phyloP scores from a whole-genome alignment of 2,113 vertebrate species.

The Centropristis striata region DNA sequence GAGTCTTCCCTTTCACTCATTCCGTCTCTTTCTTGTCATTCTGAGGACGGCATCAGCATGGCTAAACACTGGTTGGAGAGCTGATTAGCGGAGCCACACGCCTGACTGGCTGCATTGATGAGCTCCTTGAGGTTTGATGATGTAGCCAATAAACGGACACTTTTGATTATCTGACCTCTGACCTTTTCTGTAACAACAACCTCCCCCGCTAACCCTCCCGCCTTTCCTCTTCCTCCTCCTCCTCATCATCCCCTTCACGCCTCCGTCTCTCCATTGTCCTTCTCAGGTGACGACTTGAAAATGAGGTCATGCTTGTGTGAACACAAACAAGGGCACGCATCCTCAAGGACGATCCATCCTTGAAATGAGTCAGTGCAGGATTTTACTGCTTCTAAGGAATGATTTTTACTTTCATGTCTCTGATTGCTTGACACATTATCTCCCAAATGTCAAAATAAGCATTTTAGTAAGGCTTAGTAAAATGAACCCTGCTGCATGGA shows the following conservation, averaged over 20 bases:
- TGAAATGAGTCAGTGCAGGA: slow-evolving; percentile 26
- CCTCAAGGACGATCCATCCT: slow-evolving; percentile 60
- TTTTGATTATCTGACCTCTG: slow-evolving; percentile 92
- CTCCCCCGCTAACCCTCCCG: background rate
- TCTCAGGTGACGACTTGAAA: slow-evolving; percentile 69
- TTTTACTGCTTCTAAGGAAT: slow-evolving; percentile 24
- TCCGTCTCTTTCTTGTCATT: slow-evolving; percentile 71
- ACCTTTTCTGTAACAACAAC: slow-evolving; percentile 66
- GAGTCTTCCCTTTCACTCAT: slow-evolving; percentile 77
- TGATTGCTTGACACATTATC: slow-evolving; percentile 2
- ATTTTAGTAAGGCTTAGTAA: background rate
- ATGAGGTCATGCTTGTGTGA: slow-evolving; percentile 73
- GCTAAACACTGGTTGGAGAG: slow-evolving; percentile 88
- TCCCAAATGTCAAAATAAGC: slow-evolving; percentile 1
- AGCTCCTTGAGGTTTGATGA: slow-evolving; percentile 90
- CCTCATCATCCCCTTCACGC: slow-evolving; percentile 53
- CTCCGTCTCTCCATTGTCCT: slow-evolving; percentile 59
- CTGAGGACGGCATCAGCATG: slow-evolving; percentile 86
- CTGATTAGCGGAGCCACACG: slow-evolving; percentile 91
- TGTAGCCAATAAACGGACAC: slow-evolving; percentile 91
- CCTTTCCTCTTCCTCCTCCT: slow-evolving; percentile 5
- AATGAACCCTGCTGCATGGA: background rate
- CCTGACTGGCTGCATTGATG: slow-evolving; percentile 89
- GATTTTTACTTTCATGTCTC: slow-evolving; percentile 6
- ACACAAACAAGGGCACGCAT: slow-evolving; percentile 69